Base-by-base conservation (phyloP, 2,888 invertebrate species). In the Pyrgus malvae region DNA sequence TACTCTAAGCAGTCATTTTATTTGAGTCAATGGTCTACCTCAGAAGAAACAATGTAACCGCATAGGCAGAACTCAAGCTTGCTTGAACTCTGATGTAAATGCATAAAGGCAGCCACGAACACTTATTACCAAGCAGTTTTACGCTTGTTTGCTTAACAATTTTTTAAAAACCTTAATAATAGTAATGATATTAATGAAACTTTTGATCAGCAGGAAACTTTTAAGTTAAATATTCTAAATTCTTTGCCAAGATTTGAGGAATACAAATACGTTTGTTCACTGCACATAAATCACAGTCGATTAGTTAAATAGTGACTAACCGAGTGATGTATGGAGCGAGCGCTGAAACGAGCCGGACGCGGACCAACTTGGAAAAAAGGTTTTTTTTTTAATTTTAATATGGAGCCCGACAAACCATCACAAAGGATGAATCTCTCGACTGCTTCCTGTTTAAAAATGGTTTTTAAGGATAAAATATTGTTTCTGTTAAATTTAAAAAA, bases 201-300 rank as follows among this genome's bases (percentile, higher is more conserved):
- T 21, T 38, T 11, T 11, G 12, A 45, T 33, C 11, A 45, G 45
- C 37, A 37, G 6, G 6, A 23, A 33, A 17, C 25, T 17, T 25
- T 17, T 8, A 12, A 0, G 23, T 17, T 19, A 12, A 27, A 38
- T 48, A 38, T 33, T 46, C 27, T 38, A 48, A 31, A 41, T 31
- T 14, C 21, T 29, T 29, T 41, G 29, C 31, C 40, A 41, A 41
- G 40, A 41, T 41, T 41, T 49, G 14, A 21, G n/a, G 49, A 41
- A 48, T 19, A 41, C 41, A 49, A 49, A 49, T 49, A 40, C 41
- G 21, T 49, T 50, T 50, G 50, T 50, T 42, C 41, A 50, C 23
- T 35, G 48, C 11, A 44, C 38, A 79, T 54, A 42, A 25, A 45
- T 46, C 54, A 54, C 27, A 40, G 54, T 54, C 54, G 31, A 33